Base-by-base conservation (phyloP, 2,797 vertebrate species). In the Aplochiton taeniatus region DNA sequence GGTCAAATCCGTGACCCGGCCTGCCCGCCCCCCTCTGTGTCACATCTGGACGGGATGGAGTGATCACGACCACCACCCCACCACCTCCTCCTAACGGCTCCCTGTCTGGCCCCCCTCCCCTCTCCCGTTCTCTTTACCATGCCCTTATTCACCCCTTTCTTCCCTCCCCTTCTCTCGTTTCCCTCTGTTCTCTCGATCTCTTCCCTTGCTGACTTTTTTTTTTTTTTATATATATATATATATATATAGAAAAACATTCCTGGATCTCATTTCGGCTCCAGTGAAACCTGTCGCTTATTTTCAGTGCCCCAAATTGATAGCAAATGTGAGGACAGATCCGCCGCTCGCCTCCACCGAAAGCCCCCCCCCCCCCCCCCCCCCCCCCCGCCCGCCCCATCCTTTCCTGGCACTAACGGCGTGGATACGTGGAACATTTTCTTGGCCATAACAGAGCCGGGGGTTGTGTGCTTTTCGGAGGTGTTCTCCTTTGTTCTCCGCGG, bases 181-280 rank as follows among this genome's bases (percentile, higher is more conserved):
- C 67, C 59, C 55, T 17, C 45, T 10, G 58, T 18, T 48, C 14
- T 11, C n/a, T 14, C 53, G 12, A 65, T 47, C 49, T 18, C 41
- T 51, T 12, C 16, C 14, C 12, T 19, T 11, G 51, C 51, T 66
- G 65, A 61, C 66, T 57, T 79, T 65, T 62, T 63, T 76, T 78
- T 80, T 69, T 68, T 82, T 16, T 59, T 80, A 59, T 19, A 16
- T 72, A 58, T 68, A 69, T 72, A 60, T 52, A 52, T 53, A 84
- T 90, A 90, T 87, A 90, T 87, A 91, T 89, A 91, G 90, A 90
- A 90, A 91, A 91, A 90, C 90, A 91, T 91, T 91, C 89, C 87
- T 91, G 84, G 85, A 89, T 85, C 87, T 86, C 84, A 76, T 68
- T 83, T 83, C 80, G 76, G 84, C 85, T 90, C 84, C 83, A 85